Evolutionary conservation across 2,888 invertebrate genomes (phyloP), one percentile per base, ranked within the genome.

Genomic region (Kuschelorhynchus macadamiae): DNA sequence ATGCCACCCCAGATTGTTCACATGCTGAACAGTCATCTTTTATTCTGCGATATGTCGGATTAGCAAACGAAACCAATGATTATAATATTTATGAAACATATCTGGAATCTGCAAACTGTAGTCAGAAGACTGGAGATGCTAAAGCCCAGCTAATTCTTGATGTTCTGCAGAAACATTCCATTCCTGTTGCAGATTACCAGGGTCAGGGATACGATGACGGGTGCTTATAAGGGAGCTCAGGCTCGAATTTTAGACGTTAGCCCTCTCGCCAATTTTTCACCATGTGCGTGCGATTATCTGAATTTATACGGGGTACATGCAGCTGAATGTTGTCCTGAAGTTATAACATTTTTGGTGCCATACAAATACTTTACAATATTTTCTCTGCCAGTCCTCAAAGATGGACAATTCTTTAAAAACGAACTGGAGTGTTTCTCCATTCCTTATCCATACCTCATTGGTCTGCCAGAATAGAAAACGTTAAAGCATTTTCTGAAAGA

Each of bases 161-260:
- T 1, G 17, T 17, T 21, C 17, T 56, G 14, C 41, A 42, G 25
- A 41, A 56, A 11, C 25, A 16, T 14, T 4, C 18, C n/a, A 56
- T 56, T 25, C 21, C 55, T 12, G 11, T 56, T 4, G 42, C n/a
- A 14, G 55, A 59, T 9, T 59, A 47, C 20, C 42, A 42, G 18
- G 44, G 44, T 2, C 57, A 57, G 32, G 42, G 25, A 2, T 57
- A 57, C 44, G 57, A 57, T 57, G 57, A 9, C 42, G 8, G 57
- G 57, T 21, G 11, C 4, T 4, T 57, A 57, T 42, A 44, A 30
- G 20, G 44, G 44, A n/a, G 46, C 36, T 8, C 59, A 59, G 18
- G 46, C 46, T 17, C 32, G 18, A 8, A 59, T 59, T 46, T 14
- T 16, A 4, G 8, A 32, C n/a, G 12, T 17, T 21, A 47, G 47